phyloP scores from a whole-genome alignment of 2,113 vertebrate species.

The Silurus glanis region DNA sequence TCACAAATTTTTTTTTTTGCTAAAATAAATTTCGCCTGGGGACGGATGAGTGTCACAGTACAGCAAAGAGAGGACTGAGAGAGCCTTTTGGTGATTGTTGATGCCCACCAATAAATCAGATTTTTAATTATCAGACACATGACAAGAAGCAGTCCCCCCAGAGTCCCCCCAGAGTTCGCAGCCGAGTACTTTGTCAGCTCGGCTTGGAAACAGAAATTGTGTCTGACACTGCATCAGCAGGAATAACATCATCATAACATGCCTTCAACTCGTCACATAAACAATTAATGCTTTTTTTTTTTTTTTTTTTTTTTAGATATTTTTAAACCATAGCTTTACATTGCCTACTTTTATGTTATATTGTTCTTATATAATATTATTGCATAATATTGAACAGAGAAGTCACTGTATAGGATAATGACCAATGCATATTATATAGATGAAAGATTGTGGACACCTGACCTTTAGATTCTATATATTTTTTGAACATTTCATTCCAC shows the following conservation, averaged over 20 bases:
- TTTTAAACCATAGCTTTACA: background rate
- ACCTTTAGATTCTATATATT: no score
- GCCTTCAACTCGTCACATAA: slow-evolving; percentile 47
- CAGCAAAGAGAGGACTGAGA: slow-evolving; percentile 58
- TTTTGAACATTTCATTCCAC: no score
- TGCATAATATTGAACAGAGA: background rate
- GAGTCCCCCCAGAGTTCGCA: slow-evolving; percentile 67
- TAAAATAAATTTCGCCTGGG: slow-evolving; percentile 84
- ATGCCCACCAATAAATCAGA: slow-evolving; percentile 85
- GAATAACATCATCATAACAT: slow-evolving; percentile 62
- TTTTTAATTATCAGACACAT: slow-evolving; percentile 87
- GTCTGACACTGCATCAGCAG: slow-evolving; percentile 64
- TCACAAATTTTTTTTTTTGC: slow-evolving; percentile 63
- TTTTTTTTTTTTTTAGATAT: background rate
- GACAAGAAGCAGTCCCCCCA: slow-evolving; percentile 80
- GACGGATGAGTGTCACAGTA: slow-evolving; percentile 76
- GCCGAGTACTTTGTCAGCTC: slow-evolving; percentile 80
- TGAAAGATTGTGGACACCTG: no score
- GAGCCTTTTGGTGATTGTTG: slow-evolving; percentile 69
- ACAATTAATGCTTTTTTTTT: background rate
- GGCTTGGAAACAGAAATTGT: slow-evolving; percentile 51
- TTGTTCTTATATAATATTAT: background rate
- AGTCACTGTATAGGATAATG: background rate
- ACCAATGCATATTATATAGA: background rate
- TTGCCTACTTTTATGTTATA: background rate